Base-by-base conservation (phyloP, 2,888 invertebrate genomes). In the Dryobotodes eremita region DNA sequence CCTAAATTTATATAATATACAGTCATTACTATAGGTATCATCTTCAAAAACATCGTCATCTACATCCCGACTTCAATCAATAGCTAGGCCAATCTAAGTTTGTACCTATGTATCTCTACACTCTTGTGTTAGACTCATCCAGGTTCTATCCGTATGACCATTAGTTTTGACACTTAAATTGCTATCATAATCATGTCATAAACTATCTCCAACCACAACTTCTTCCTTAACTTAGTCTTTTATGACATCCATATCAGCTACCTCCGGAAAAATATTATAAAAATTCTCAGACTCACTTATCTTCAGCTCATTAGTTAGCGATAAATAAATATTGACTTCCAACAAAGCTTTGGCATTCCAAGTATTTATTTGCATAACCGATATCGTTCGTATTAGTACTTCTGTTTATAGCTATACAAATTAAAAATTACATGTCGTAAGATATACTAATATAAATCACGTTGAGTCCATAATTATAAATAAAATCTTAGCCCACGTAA, bases 401-500 rank as follows among this genome's bases (percentile, higher is more conserved):
- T 75, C 75, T 81, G 75, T 64, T 77, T 64, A 23, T 73, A 66
- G 65, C 72, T 11, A 80, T 84, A 78, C 88, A 87, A 75, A 62
- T 15, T 61, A 23, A 71, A 80, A 82, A 89, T 74, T 77, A 86
- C 71, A 72, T 17, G 31, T 82, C 81, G 53, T 89, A 88, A 87
- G 88, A 86, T 78, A 84, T 68, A 82, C 57, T 68, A 80, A 86
- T 80, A 81, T 79, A 86, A 84, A 90, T 86, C 75, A 74, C 79
- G 79, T 79, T 83, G 79, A 84, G 69, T 82, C 61, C 59, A 82
- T 82, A 82, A 77, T 61, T 87, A 57, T 59, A 36, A 80, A 72
- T n/a, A 79, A 83, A 88, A 82, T 82, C 86, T 70, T 76, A 82
- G 79, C 86, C 88, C 89, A 90, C 89, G 87, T 86, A 85, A 87